phyloP scores from a whole-genome alignment of 2,888 invertebrate species.

The Microctonus hyperodae region DNA sequence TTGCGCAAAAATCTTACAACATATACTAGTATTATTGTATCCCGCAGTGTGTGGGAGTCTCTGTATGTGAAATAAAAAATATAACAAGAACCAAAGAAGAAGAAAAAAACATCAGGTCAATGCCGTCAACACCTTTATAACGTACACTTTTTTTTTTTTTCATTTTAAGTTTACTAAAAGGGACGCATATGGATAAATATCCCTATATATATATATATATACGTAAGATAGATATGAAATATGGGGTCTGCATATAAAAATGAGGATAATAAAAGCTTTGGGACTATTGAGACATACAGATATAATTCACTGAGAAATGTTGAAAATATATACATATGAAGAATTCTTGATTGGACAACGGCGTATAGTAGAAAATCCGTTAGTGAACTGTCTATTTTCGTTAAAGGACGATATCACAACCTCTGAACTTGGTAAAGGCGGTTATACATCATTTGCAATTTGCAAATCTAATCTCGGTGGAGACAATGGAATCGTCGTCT shows the following conservation, averaged over 20 bases:
- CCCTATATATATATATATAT: background rate
- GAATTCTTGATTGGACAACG: too few species aligned
- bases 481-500: constrained; percentile 44
- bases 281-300: background rate
- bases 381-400: constrained; percentile 24
- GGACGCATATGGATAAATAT: background rate
- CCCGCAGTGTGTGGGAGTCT: constrained; percentile 51
- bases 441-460: constrained; percentile 39
- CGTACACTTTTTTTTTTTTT: background rate
- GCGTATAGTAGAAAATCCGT: constrained; percentile 22
- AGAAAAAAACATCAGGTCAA: background rate
- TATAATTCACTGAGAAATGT: background rate
- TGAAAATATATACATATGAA: background rate
- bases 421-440: constrained; percentile 44
- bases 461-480: constrained; percentile 45
- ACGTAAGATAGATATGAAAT: background rate
- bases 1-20: constrained; percentile 51
- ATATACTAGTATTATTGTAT: constrained; percentile 20
- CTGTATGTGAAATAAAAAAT: background rate
- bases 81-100: background rate
- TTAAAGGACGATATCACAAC: constrained; percentile 47
- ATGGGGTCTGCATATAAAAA: background rate
- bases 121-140: background rate
- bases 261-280: background rate
- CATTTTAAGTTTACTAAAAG: background rate